These are phyloP conservation scores for Dasypogon diadema DNA, from an alignment of 2,888 invertebrate species.

Conservation along the genomic window DNA sequence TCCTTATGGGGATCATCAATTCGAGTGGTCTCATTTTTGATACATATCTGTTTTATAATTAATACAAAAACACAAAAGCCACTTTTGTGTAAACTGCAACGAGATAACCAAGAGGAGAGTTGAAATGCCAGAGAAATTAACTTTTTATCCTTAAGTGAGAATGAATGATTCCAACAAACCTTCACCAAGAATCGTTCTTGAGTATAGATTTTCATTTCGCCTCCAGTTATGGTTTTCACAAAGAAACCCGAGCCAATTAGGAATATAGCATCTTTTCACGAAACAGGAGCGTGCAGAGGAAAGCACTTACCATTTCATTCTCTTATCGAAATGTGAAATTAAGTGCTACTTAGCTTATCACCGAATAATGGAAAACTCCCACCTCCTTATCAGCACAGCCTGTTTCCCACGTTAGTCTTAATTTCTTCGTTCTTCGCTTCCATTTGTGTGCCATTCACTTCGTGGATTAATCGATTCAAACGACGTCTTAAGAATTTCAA, in stretches of 20 bases:
- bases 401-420: background rate
- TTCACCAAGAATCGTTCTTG: too few species aligned
- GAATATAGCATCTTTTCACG: background rate
- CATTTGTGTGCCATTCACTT: conserved; percentile 21
- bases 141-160: too few species aligned
- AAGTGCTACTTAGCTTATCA: conserved; percentile 43
- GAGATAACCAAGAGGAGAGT: too few species aligned
- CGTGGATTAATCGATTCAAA: conserved; percentile 24
- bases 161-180: too few species aligned
- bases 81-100: too few species aligned
- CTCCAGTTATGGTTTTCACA: too few species aligned
- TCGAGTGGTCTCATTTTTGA: too few species aligned
- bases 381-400: background rate
- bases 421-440: background rate
- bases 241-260: background rate
- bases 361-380: background rate
- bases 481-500: conserved; percentile 24
- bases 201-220: too few species aligned
- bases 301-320: background rate
- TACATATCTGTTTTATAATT: too few species aligned
- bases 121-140: too few species aligned
- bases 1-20: too few species aligned
- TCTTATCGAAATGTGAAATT: conserved; percentile 47
- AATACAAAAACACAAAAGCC: too few species aligned
- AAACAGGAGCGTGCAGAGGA: conserved; percentile 2